Percentiles rank a stretch among this genome's conserved stretches.
Evolutionary conservation across 2,113 vertebrate species (phyloP).

Genomic region (Psittacula cyanocephala): DNA sequence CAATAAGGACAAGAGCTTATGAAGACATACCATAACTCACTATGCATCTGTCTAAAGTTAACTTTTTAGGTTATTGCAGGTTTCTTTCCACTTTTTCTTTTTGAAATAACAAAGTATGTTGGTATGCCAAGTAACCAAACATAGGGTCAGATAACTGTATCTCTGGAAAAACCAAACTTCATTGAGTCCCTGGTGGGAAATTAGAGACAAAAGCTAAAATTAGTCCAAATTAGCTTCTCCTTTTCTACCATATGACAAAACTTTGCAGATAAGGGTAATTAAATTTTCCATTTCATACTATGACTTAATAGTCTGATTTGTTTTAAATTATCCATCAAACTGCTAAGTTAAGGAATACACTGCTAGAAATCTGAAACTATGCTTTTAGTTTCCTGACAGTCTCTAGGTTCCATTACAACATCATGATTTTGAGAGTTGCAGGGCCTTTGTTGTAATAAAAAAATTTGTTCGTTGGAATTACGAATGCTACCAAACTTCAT

Average conservation of each 20-base stretch:
- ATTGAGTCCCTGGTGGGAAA: neutral
- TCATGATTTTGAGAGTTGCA: neutral
- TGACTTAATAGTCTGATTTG: slow-evolving; percentile 6
- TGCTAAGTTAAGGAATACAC: neutral
- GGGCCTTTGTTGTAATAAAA: neutral
- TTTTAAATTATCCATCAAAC: slow-evolving; percentile 36
- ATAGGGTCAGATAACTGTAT: neutral
- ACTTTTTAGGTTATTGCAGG: neutral
- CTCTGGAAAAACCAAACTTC: neutral
- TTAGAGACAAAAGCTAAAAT: neutral
- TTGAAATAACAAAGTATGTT: neutral
- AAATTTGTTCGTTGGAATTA: neutral
- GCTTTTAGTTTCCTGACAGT: neutral
- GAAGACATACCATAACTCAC: neutral
- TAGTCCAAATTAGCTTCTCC: neutral
- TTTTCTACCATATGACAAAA: neutral
- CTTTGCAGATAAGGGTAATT: neutral
- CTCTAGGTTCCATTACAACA: neutral
- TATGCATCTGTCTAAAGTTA: neutral
- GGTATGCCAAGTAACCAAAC: neutral
- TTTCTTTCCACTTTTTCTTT: neutral
- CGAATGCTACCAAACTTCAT: neutral
- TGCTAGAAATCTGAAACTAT: neutral
- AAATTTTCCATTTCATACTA: neutral
- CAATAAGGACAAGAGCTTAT: neutral